phyloP scores from a whole-genome alignment of 2,888 invertebrate genomes.

The Frankliniella intonsa region DNA sequence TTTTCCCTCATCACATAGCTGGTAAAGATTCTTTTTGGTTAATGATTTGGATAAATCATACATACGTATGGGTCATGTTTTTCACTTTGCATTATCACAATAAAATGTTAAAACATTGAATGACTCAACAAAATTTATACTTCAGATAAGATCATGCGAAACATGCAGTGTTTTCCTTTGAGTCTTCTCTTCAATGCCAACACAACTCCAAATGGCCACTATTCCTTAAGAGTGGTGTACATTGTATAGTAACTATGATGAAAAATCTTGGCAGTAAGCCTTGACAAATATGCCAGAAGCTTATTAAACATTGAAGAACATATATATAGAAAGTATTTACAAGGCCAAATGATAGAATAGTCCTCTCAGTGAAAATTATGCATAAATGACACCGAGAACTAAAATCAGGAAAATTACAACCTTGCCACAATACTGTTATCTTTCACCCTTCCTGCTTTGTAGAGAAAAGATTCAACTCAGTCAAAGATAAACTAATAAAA shows the following conservation, averaged over 20 bases:
- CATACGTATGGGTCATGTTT: background rate
- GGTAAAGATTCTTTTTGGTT: conserved; percentile 22
- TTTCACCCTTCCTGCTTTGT: background rate
- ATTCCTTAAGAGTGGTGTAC: background rate
- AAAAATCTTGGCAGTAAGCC: background rate
- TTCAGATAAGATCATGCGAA: background rate
- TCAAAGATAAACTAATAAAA: conserved; percentile 13
- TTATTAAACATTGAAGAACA: background rate
- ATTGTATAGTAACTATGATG: background rate
- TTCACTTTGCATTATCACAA: conserved; percentile 11
- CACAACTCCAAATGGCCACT: background rate
- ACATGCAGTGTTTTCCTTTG: background rate
- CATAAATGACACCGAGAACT: background rate
- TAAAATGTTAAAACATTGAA: conserved; percentile 11
- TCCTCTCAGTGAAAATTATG: background rate
- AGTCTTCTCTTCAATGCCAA: background rate
- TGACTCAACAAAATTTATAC: background rate
- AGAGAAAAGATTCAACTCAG: background rate
- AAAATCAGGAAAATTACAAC: background rate
- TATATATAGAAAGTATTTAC: conserved; percentile 5
- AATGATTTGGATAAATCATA: conserved; percentile 18
- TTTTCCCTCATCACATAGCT: background rate
- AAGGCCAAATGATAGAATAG: background rate
- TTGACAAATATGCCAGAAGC: background rate
- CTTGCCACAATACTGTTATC: background rate